phyloP scores from a whole-genome alignment of 2,797 vertebrate species.

The Urosaurus nigricauda region DNA sequence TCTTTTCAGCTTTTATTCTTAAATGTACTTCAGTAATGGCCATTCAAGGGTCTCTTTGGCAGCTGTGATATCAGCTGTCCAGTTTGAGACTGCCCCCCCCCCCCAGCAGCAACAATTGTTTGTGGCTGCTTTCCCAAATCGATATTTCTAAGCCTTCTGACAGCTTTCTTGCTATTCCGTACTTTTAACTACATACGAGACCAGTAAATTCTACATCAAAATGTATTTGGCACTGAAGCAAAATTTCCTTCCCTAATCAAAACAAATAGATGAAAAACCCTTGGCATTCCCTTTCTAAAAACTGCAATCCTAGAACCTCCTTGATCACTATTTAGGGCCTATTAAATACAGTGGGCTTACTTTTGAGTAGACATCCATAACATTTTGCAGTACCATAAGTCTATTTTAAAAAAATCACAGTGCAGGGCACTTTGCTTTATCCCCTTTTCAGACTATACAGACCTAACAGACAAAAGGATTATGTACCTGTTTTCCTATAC shows the following conservation, averaged over 20 bases:
- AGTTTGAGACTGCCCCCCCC: slow-evolving; percentile 44
- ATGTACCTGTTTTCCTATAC: neutral
- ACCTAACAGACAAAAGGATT: neutral
- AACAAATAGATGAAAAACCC: neutral
- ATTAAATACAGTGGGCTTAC: neutral
- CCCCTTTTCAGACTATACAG: neutral
- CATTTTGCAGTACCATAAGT: too few species aligned
- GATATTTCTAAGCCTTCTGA: slow-evolving; percentile 33
- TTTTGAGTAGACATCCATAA: neutral
- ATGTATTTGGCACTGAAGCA: neutral
- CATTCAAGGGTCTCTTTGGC: slow-evolving; percentile 54
- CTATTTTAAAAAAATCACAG: neutral
- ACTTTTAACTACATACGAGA: slow-evolving; percentile 34
- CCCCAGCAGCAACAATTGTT: slow-evolving; percentile 41
- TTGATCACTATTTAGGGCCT: neutral
- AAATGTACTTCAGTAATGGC: slow-evolving; percentile 34
- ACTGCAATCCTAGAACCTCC: neutral
- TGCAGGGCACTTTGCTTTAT: neutral
- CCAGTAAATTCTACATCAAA: slow-evolving; percentile 9
- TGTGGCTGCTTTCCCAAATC: slow-evolving; percentile 14
- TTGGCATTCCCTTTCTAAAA: neutral
- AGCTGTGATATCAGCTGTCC: slow-evolving; percentile 38
- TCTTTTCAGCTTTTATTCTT: slow-evolving; percentile 55
- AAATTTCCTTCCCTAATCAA: neutral
- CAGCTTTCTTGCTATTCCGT: slow-evolving; percentile 19